Base-by-base conservation (phyloP, 2,797 vertebrate species). In the Enteromius unitaeniatus region DNA sequence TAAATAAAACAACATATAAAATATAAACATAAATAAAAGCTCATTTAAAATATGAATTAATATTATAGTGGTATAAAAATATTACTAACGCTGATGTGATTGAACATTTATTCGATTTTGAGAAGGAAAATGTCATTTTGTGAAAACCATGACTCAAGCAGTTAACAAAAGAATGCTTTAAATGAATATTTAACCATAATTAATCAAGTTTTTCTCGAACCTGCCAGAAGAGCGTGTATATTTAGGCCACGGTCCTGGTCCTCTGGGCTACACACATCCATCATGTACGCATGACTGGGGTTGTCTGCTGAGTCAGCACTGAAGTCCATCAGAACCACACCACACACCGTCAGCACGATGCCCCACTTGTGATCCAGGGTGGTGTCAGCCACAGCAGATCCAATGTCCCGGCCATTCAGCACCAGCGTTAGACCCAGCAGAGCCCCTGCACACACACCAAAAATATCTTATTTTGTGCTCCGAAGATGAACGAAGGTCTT, bases 241-340 rank as follows among this genome's bases (percentile, higher is more conserved):
- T 99, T 99, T 72, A 99, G 95, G 4, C 97, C 98, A 1, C 97
- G 92, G 88, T 99, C 98, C 91, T 99, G 98, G 91, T 99, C 98
- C 45, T 94, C 95, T 0, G 98, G 97, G 88, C 96, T 93, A 88
- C 98, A 99, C 8, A 99, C 97, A 2, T 99, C 98, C 97, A 99
- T 99, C 97, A 99, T 99, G 92, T 99, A 99, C 45, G 98, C 98
- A 0, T 99, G 98, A 86, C 97, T 99, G 1, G 98, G 98, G 89
- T 96, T 99, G 90, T 99, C 98, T 0, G 97, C 97, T 0, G 98
- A 99, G 91, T 99, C 98, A 0, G 98, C 98, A 0, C 97, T 99
- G 92, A 99, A 99, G 93, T 99, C 98, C 98, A 99, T 98, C 80
- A 99, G 93, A 62, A 99, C 97, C 86, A 99, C 97, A 0, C 98